Evolutionary conservation across 2,113 vertebrate genomes (phyloP).

Genomic region (Mustela nigripes): DNA sequence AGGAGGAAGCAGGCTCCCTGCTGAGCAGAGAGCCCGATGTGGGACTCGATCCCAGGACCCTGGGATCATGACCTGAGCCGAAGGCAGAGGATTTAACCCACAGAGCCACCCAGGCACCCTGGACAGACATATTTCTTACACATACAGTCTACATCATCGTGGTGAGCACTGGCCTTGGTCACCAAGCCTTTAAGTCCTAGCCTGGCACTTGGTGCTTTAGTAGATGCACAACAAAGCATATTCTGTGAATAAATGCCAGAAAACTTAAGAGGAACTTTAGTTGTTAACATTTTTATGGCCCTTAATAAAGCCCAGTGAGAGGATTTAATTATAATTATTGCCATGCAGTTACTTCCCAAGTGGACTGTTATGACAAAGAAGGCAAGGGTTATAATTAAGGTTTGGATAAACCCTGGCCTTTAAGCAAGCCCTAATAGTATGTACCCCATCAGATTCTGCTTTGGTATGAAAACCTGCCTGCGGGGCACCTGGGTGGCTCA

Average conservation of each 20-base stretch:
- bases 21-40: too few species aligned
- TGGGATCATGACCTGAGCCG: too few species aligned
- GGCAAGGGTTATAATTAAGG: conserved; percentile 41
- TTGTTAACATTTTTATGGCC: conserved; percentile 36
- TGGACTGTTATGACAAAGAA: background rate
- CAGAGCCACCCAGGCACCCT: too few species aligned
- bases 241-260: background rate
- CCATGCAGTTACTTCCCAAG: conserved; percentile 24
- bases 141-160: background rate
- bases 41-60: too few species aligned
- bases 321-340: conserved; percentile 42
- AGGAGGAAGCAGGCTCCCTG: too few species aligned
- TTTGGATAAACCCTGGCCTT: background rate
- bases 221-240: background rate
- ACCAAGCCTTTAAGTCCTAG: background rate
- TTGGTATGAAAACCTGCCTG: conserved; percentile 42
- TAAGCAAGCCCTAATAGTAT: background rate
- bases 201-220: background rate
- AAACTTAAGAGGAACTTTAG: background rate
- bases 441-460: background rate
- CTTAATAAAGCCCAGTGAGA: conserved; percentile 59
- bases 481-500: too few species aligned
- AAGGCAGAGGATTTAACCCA: too few species aligned
- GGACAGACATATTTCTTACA: background rate
- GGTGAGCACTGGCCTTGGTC: background rate